Percentiles rank a stretch among this genome's conserved stretches.
Conservation (phyloP, 1,140 invertebrate genomes). For the Latrodectus geometricus region DNA sequence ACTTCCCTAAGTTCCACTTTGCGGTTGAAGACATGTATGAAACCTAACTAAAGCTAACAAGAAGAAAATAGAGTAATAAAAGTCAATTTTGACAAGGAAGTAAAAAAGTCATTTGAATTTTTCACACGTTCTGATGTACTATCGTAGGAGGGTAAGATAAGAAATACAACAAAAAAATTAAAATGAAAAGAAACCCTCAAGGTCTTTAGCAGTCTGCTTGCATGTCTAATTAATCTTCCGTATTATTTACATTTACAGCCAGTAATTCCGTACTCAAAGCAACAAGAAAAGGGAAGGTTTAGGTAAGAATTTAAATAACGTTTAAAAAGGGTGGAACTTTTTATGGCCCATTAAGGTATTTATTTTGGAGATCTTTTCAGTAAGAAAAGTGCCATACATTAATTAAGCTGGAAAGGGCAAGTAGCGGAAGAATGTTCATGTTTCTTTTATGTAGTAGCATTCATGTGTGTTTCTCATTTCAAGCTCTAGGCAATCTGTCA, state of each 20-base stretch:
- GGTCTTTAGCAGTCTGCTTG: slow-evolving; percentile 49
- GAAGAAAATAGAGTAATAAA: slow-evolving; percentile 23
- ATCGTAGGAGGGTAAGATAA: slow-evolving; percentile 39
- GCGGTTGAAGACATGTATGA: slow-evolving; percentile 24
- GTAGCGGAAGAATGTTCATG: not conserved
- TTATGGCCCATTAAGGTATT: slow-evolving; percentile 58
- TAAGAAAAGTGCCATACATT: slow-evolving; percentile 42
- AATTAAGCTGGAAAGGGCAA: slow-evolving; percentile 45
- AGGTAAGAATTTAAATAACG: slow-evolving; percentile 57
- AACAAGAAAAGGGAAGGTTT: slow-evolving; percentile 27
- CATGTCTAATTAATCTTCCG: slow-evolving; percentile 57
- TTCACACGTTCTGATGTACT: slow-evolving; percentile 42
- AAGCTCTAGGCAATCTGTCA: too few relatives aligned
- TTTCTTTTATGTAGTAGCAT: not conserved
- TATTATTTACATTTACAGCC: slow-evolving; percentile 60
- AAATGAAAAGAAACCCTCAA: slow-evolving; percentile 19
- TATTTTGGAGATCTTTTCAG: slow-evolving; percentile 43
- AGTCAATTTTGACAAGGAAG: slow-evolving; percentile 45
- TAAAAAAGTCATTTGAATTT: slow-evolving; percentile 58
- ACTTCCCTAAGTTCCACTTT: slow-evolving; percentile 8
- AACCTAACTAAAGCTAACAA: slow-evolving; percentile 19
- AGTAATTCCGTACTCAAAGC: slow-evolving; percentile 28
- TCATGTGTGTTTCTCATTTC: too few relatives aligned
- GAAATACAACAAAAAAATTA: slow-evolving; percentile 17
- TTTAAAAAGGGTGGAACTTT: slow-evolving; percentile 45